Evolutionary conservation across 2,888 invertebrate species (phyloP).

Genomic region (Lasioglossum villosulum): DNA sequence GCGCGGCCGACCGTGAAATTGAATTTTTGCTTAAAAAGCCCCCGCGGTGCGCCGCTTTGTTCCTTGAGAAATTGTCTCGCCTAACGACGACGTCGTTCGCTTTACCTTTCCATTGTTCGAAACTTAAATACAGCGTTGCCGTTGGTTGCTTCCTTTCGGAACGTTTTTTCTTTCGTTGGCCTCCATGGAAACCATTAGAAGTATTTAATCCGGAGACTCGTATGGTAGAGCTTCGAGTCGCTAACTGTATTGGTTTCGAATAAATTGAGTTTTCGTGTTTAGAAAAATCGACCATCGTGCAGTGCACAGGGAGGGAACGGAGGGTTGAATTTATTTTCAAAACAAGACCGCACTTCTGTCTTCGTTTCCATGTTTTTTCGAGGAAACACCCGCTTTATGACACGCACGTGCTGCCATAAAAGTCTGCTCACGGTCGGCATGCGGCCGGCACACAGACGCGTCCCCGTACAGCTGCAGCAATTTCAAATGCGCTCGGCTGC

Average conservation of each 20-base stretch:
- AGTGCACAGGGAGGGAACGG: not conserved
- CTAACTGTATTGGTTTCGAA: not conserved
- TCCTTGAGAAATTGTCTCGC: constrained; percentile 16
- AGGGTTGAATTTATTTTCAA: constrained; percentile 44
- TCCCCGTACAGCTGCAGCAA: constrained; percentile 18
- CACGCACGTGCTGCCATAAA: constrained; percentile 65
- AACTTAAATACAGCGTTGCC: not conserved
- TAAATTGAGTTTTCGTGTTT: not conserved
- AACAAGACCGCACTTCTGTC: constrained; percentile 35
- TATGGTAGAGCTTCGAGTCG: not conserved
- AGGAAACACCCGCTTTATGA: constrained; percentile 65
- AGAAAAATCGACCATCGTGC: not conserved
- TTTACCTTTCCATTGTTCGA: not conserved
- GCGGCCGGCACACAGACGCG: not conserved
- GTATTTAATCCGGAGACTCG: not conserved
- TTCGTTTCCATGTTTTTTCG: constrained; percentile 58
- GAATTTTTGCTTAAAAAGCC: constrained; percentile 41
- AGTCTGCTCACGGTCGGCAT: constrained; percentile 22
- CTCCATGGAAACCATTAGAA: not conserved
- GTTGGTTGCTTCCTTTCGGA: not conserved
- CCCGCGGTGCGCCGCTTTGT: not conserved
- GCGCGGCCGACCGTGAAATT: constrained; percentile 26
- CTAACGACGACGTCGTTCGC: not conserved
- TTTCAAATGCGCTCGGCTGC: constrained; percentile 49
- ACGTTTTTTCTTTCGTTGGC: not conserved